Conservation (phyloP, 2,888 invertebrate genomes). For the Tethea ocularis region DNA sequence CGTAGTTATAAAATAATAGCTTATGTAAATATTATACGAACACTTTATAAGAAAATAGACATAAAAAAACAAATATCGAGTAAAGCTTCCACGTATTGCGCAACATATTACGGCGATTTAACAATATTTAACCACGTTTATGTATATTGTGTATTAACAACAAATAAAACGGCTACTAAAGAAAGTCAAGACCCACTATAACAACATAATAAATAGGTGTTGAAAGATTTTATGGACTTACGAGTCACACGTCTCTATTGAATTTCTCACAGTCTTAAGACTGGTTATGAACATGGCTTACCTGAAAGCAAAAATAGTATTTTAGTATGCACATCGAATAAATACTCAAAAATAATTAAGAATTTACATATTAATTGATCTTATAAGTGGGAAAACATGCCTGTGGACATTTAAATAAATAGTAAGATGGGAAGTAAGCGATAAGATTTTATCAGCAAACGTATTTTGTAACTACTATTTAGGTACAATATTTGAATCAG, state of each 20-base stretch:
- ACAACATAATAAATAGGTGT: slow-evolving; percentile 35
- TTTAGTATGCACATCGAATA: slow-evolving; percentile 2
- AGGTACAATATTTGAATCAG: no score
- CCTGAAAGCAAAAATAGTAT: slow-evolving; percentile 42
- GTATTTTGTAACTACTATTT: no score
- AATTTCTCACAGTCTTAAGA: slow-evolving; percentile 46
- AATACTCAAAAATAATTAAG: background rate
- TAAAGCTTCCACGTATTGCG: slow-evolving; percentile 6
- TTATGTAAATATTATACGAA: background rate
- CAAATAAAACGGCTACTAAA: slow-evolving; percentile 22
- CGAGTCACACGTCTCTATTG: slow-evolving; percentile 35
- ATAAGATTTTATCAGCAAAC: no score
- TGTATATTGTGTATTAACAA: slow-evolving; percentile 21
- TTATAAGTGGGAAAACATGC: no score
- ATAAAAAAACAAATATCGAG: background rate
- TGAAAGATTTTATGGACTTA: slow-evolving; percentile 43
- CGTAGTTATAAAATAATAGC: background rate
- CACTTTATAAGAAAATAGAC: background rate
- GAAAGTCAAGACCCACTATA: slow-evolving; percentile 28
- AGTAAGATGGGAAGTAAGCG: no score
- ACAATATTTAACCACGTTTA: slow-evolving; percentile 8
- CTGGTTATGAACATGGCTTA: slow-evolving; percentile 33
- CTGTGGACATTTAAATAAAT: no score
- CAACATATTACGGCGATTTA: background rate
- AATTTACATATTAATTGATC: no score